Evolutionary conservation across 2,113 vertebrate genomes (phyloP).

Genomic region (Catagonus wagneri): DNA sequence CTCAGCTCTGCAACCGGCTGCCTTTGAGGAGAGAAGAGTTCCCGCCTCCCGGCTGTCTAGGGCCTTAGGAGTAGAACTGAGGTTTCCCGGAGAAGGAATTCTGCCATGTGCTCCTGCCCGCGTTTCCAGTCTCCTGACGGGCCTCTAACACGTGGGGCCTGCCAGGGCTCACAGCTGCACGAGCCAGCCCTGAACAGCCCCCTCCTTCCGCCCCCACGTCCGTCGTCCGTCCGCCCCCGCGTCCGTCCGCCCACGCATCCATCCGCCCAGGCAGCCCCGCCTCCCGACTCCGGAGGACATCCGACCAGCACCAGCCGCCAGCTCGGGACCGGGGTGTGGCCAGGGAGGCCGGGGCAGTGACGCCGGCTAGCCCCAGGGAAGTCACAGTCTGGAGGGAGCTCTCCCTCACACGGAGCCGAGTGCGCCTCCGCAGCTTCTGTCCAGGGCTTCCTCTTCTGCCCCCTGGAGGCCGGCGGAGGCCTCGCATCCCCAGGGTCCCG

Average conservation of each 20-base stretch:
- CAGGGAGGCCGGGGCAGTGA: rapidly evolving
- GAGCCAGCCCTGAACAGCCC: neutral
- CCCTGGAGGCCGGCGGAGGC: neutral
- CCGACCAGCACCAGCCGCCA: neutral
- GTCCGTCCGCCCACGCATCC: rapidly evolving
- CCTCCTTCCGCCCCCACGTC: rapidly evolving
- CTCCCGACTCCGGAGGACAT: neutral
- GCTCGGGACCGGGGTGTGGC: no score
- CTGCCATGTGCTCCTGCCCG: neutral
- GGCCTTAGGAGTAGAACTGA: neutral
- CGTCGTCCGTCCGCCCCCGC: rapidly evolving
- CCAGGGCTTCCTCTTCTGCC: neutral
- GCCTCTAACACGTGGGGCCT: no score
- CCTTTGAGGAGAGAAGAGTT: no score
- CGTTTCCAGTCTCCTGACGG: no score
- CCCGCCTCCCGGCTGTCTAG: neutral
- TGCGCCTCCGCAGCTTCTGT: rapidly evolving
- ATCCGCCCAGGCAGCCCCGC: rapidly evolving
- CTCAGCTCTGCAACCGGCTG: no score
- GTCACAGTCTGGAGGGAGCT: rapidly evolving
- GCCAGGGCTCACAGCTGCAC: rapidly evolving
- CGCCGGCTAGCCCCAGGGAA: neutral
- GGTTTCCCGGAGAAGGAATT: neutral
- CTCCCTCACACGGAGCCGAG: rapidly evolving
- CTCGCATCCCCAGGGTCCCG: neutral